These are phyloP conservation scores for Mormoops blainvillei DNA, from an alignment of 2,113 vertebrate species.

Conservation along the genomic window DNA sequence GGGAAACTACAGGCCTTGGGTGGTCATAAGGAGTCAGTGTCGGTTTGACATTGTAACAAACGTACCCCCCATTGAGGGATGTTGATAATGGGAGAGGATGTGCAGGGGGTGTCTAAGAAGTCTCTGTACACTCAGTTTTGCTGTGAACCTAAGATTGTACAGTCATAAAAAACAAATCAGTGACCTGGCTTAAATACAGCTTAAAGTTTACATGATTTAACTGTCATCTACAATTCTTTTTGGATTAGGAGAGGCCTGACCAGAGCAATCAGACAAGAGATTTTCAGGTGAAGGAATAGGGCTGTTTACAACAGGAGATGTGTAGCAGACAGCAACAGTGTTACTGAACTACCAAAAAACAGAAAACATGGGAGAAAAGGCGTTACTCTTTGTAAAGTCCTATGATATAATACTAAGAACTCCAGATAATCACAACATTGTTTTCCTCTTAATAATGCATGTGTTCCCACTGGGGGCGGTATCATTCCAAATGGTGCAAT, in stretches of 20 bases:
- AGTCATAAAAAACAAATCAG: not conserved
- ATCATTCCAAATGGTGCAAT: not conserved
- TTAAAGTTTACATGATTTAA: not conserved
- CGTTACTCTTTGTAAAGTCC: slow-evolving; percentile 26
- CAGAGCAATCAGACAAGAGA: not conserved
- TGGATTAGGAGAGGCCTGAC: not conserved
- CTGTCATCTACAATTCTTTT: not conserved
- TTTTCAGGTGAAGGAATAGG: slow-evolving; percentile 1
- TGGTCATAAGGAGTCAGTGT: not conserved
- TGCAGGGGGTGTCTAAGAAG: not conserved
- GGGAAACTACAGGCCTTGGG: not conserved
- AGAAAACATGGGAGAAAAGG: slow-evolving; percentile 22
- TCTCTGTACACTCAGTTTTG: not conserved
- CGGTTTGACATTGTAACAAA: not conserved
- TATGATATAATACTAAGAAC: not conserved
- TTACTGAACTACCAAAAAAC: slow-evolving; percentile 46
- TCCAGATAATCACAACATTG: not conserved
- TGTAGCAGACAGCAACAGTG: not conserved
- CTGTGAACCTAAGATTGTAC: not conserved
- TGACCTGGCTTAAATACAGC: not conserved
- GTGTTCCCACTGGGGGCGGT: not conserved
- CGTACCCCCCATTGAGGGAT: not conserved
- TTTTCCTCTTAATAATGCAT: not conserved
- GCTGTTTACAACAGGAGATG: slow-evolving; percentile 32
- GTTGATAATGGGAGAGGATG: not conserved